Base-by-base conservation (phyloP, 2,797 vertebrate genomes). In the Sphaeramia orbicularis region DNA sequence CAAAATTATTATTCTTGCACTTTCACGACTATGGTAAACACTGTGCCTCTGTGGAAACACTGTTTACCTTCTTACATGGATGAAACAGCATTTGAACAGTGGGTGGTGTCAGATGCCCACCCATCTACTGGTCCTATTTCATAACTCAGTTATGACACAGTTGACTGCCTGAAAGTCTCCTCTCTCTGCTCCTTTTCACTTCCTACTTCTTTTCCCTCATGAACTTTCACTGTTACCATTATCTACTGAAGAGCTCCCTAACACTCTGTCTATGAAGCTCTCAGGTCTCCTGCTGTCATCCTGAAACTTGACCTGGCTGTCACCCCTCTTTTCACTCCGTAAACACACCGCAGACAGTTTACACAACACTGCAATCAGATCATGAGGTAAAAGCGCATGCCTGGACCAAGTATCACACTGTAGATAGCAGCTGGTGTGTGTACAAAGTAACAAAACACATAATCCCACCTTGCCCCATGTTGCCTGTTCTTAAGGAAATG, bases 331-430 rank as follows among this genome's bases (percentile, higher is more conserved):
- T 66, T 71, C 43, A 24, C n/a, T 18, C 14, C 30, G 61, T 73
- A 81, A 78, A 81, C 63, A 74, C 55, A 32, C 54, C 36, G 47
- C 50, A 52, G 37, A 52, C n/a, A 0, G 27, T 71, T 82, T 63
- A 71, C 76, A 86, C 79, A 92, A 79, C 83, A 65, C 62, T 50
- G 59, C 72, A 71, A 80, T 76, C 73, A 30, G 55, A 80, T 75
- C 69, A 7, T 53, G 63, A 50, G 68, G 53, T 57, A 10, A 45
- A 69, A 68, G 54, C 13, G 0, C 6, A 18, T 10, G 19, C 38
- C 51, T 68, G 74, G 42, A 32, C 61, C 66, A 51, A 68, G 47
- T 49, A 58, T 43, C n/a, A 45, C 44, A 57, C 57, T 27, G 24
- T 51, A 76, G 68, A 76, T 24, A 58, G 27, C 64, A 66, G 27